These are phyloP conservation scores for Helleia helle DNA, from an alignment of 2,888 invertebrate species.

Conservation along the genomic window DNA sequence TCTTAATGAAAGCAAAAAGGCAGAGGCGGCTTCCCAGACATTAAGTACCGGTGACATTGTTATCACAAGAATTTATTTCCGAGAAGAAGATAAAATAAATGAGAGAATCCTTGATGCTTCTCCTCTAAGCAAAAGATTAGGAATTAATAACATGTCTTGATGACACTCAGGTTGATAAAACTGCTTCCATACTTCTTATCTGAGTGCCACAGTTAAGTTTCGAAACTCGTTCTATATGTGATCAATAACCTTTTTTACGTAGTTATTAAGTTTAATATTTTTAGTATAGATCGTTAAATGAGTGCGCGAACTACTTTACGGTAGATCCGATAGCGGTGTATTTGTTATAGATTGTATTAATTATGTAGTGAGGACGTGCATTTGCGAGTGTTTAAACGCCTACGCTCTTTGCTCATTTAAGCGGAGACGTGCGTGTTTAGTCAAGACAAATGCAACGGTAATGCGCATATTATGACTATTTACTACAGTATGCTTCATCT, in stretches of 20 bases:
- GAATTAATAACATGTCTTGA: conserved; percentile 64
- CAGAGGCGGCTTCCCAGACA: conserved; percentile 84
- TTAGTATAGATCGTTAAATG: conserved; percentile 20
- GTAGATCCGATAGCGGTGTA: conserved; percentile 45
- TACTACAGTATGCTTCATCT: conserved; percentile 48
- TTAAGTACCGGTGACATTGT: conserved; percentile 94
- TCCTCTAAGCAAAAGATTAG: conserved; percentile 51
- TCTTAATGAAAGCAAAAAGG: conserved; percentile 60
- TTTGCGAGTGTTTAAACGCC: conserved; percentile 50
- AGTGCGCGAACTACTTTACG: conserved; percentile 30
- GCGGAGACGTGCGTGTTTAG: conserved; percentile 55
- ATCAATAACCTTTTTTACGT: conserved; percentile 45
- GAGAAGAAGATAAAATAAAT: conserved; percentile 63
- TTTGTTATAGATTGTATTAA: conserved; percentile 57
- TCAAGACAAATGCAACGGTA: conserved; percentile 58
- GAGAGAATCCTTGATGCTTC: conserved; percentile 64
- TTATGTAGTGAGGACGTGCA: conserved; percentile 51
- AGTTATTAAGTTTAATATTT: conserved; percentile 35
- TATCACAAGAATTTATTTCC: conserved; percentile 84
- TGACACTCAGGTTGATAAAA: conserved; percentile 36
- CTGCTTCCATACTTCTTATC: conserved; percentile 44
- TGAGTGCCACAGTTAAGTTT: conserved; percentile 60
- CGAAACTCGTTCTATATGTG: conserved; percentile 51
- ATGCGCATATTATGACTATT: conserved; percentile 56
- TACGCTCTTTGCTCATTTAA: conserved; percentile 66